A percentile compares a stretch with the other conserved stretches of the same genome.
These are phyloP conservation scores for Latrodectus geometricus DNA, from an alignment of 1,140 invertebrate species.

Conservation along the genomic window DNA sequence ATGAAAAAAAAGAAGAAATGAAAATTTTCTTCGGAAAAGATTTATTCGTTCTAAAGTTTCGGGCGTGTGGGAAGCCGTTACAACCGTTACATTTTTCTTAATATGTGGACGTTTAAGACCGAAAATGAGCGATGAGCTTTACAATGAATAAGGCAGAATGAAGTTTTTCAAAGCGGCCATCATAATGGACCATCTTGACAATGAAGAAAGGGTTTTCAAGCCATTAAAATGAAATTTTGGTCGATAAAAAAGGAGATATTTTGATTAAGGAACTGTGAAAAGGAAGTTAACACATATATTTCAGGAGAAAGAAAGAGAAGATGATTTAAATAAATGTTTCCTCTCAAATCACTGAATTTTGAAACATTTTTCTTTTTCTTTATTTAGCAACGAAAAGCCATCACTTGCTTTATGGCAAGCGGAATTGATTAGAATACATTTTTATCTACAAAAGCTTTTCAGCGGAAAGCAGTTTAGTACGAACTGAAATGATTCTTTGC, in stretches of 20 bases:
- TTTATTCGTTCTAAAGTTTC: conserved; percentile 20
- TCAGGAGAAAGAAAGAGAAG: background rate
- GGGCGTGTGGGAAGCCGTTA: background rate
- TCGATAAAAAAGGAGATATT: background rate
- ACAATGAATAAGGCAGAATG: background rate
- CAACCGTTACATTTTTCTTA: background rate
- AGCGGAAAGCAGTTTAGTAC: too few relatives aligned
- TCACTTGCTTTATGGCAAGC: too few relatives aligned
- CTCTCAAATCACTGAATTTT: background rate
- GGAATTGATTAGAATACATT: too few relatives aligned
- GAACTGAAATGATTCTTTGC: too few relatives aligned
- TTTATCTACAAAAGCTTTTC: too few relatives aligned
- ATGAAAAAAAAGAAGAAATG: background rate
- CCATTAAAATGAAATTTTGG: background rate
- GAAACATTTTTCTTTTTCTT: too few relatives aligned
- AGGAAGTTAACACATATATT: background rate
- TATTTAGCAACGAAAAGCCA: too few relatives aligned
- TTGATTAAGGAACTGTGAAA: background rate
- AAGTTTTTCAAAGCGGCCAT: background rate
- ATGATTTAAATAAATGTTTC: background rate
- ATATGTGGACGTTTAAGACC: background rate
- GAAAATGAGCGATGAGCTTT: background rate
- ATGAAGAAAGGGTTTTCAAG: background rate
- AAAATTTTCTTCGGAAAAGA: conserved; percentile 28
- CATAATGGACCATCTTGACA: background rate